These are phyloP conservation scores for Penaeus monodon DNA, from an alignment of 2,888 invertebrate species.

Conservation along the genomic window DNA sequence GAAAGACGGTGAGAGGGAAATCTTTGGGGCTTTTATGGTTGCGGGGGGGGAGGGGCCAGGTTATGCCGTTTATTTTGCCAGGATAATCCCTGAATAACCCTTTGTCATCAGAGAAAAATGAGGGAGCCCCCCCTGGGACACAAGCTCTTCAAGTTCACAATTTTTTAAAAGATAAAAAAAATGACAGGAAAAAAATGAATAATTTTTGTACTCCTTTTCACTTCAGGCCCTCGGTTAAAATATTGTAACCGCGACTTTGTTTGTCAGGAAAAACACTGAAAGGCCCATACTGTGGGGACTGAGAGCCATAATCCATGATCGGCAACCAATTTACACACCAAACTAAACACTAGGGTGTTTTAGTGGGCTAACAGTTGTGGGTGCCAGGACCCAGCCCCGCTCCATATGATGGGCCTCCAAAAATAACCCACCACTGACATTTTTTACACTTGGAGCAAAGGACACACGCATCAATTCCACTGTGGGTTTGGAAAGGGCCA, in stretches of 20 bases:
- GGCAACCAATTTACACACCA: conserved; percentile 44
- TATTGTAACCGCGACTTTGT: conserved; percentile 45
- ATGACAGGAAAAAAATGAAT: conserved; percentile 31
- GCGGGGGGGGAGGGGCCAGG: conserved; percentile 45
- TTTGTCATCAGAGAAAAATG: conserved; percentile 53
- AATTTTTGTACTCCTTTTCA: conserved; percentile 60
- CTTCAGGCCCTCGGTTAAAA: conserved; percentile 50
- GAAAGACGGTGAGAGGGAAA: conserved; percentile 51
- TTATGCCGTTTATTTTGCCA: conserved; percentile 51
- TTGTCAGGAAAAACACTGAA: conserved; percentile 37
- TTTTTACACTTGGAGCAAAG: conserved; percentile 60
- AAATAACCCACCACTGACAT: conserved; percentile 56
- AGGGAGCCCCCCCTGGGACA: conserved; percentile 54
- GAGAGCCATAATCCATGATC: conserved; percentile 53
- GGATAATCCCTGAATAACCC: conserved; percentile 54
- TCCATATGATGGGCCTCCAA: conserved; percentile 45
- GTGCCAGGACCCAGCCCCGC: conserved; percentile 58
- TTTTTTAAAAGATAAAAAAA: conserved; percentile 44
- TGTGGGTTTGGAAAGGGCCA: too few relatives aligned
- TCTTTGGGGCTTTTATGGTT: conserved; percentile 49
- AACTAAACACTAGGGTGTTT: conserved; percentile 48
- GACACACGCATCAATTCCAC: conserved; percentile 56
- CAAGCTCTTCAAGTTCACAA: conserved; percentile 52
- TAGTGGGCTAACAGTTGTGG: conserved; percentile 47
- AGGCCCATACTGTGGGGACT: conserved; percentile 47